A percentile compares a stretch with the other conserved stretches of the same genome.
Conservation (phyloP, 2,113 vertebrate genomes). For the Lepisosteus oculatus region DNA sequence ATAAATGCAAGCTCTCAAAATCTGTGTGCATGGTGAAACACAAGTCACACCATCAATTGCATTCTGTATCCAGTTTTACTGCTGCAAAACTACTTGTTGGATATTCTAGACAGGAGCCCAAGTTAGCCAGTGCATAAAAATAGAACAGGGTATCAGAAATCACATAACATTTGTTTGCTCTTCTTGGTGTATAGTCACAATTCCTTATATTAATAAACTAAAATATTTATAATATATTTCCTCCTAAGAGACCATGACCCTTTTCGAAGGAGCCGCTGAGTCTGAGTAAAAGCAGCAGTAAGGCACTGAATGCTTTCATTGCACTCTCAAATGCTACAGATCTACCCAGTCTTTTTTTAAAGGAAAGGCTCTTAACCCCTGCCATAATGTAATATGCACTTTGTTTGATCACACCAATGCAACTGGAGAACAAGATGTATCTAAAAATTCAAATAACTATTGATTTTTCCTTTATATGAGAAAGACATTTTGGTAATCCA, state of each 20-base stretch:
- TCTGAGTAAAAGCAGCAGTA: constrained; percentile 58
- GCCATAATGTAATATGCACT: constrained; percentile 42
- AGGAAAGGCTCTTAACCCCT: constrained; percentile 36
- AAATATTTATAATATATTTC: constrained; percentile 62
- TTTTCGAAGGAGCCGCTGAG: constrained; percentile 57
- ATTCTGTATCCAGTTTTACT: neutral
- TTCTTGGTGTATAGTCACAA: constrained; percentile 36
- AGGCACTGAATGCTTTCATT: constrained; percentile 30
- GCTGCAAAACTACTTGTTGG: constrained; percentile 10
- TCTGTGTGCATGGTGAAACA: neutral
- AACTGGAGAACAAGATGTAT: constrained; percentile 49
- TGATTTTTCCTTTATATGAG: constrained; percentile 63
- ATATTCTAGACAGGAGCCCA: constrained; percentile 14
- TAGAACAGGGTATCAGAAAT: constrained; percentile 25
- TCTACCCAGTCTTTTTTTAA: constrained; percentile 18
- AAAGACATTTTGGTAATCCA: constrained; percentile 60
- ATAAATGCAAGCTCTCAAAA: constrained; percentile 1
- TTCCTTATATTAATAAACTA: constrained; percentile 62
- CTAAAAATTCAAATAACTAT: constrained; percentile 51
- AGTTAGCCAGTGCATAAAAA: constrained; percentile 21
- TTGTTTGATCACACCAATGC: constrained; percentile 52
- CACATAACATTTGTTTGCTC: constrained; percentile 40
- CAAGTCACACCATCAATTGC: neutral
- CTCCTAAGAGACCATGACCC: constrained; percentile 35
- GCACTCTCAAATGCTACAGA: constrained; percentile 30